Conservation (phyloP, 2,888 invertebrate species). For the Erannis defoliaria region DNA sequence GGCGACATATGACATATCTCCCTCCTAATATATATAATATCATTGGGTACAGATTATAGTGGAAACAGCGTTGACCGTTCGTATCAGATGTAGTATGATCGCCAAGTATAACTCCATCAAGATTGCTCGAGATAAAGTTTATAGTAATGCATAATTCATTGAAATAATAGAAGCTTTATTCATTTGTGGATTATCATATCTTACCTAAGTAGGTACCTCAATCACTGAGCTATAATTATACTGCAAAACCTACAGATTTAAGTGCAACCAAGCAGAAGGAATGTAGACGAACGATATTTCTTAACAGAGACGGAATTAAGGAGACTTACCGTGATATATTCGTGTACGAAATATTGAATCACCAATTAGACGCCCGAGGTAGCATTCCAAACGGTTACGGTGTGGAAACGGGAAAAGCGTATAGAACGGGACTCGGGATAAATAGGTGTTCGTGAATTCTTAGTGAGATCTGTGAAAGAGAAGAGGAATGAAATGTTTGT, state of each 20-base stretch:
- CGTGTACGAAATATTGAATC: constrained; percentile 48
- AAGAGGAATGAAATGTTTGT: constrained; percentile 6
- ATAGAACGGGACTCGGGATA: neutral
- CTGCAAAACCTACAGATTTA: constrained; percentile 46
- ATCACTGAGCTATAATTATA: constrained; percentile 6
- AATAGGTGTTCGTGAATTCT: constrained; percentile 14
- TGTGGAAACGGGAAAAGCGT: neutral
- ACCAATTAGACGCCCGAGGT: constrained; percentile 52
- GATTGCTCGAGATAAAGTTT: too few relatives aligned
- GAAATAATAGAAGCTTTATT: too few relatives aligned
- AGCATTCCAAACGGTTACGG: constrained; percentile 22
- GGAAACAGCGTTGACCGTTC: too few relatives aligned
- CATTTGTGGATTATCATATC: too few relatives aligned
- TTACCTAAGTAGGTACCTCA: neutral
- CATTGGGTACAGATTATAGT: too few relatives aligned
- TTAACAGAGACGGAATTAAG: constrained; percentile 53
- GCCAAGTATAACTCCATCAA: too few relatives aligned
- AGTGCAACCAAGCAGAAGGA: constrained; percentile 54
- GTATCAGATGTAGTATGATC: too few relatives aligned
- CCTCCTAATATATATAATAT: too few relatives aligned
- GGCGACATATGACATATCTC: too few relatives aligned
- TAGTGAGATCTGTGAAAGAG: constrained; percentile 1
- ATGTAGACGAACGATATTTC: constrained; percentile 61
- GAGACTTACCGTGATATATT: constrained; percentile 51
- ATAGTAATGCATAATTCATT: too few relatives aligned